Evolutionary conservation across 2,797 vertebrate species (phyloP), one percentile per base, ranked within the genome.

Genomic region (Pteropus rufus): DNA sequence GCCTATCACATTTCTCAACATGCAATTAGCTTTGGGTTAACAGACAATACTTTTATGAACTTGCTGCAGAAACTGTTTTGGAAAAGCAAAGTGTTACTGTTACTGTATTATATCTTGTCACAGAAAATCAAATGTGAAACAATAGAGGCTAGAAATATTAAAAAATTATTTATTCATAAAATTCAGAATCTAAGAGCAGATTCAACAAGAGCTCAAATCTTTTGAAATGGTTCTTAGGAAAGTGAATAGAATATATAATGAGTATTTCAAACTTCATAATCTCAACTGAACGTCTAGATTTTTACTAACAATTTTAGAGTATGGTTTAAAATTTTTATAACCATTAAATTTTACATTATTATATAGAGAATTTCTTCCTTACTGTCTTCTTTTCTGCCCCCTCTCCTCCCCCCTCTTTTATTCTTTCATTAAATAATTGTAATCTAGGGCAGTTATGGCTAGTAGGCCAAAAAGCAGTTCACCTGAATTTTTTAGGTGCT

Each of bases 161-260:
- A 46, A 93, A 89, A 79, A 94, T 77, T 80, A 97, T 89, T 96
- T 91, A 96, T 93, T 97, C 64, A 94, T 96, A 87, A 93, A 96
- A 97, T 90, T 92, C 70, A 92, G 85, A 92, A 94, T 93, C 41
- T 1, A 91, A 87, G 76, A 93, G 39, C n/a, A 94, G 79, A 76
- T 83, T 29, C 46, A 65, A 76, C 67, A 86, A 83, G 92, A 91
- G 73, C 84, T 81, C 44, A 86, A 72, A 52, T 91, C 93, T 92
- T 96, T 97, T 95, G 85, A 96, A 96, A 92, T 58, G n/a, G 76
- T 81, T 56, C 70, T 93, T 69, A 95, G 29, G 39, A 81, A 95
- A 94, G 85, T 91, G 89, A 96, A 86, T 36, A 85, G 85, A 93
- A 92, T 91, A 81, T 65, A 58, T 80, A 87, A 95, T 81, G 54